phyloP scores from a whole-genome alignment of 2,797 vertebrate species.

The Sciaenops ocellatus region DNA sequence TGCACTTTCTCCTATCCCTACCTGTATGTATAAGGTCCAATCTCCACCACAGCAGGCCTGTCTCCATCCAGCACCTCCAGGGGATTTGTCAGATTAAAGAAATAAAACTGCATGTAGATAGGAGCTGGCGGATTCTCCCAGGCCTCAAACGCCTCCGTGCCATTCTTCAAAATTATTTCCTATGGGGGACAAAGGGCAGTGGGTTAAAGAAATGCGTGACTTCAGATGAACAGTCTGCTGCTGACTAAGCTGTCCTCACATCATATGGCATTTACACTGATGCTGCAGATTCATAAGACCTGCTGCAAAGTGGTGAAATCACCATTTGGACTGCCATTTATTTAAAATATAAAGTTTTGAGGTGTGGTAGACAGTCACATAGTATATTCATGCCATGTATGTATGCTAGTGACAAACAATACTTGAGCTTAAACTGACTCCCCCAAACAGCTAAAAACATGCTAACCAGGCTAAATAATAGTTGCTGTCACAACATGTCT shows the following conservation, averaged over 20 bases:
- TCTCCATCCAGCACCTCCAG: slow-evolving; percentile 90
- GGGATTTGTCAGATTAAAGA: slow-evolving; percentile 95
- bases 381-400: background rate
- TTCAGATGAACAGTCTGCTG: slow-evolving; percentile 1
- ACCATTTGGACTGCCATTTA: background rate
- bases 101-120: slow-evolving; percentile 97
- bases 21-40: slow-evolving; percentile 97
- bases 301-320: background rate
- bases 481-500: background rate
- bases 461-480: too few species aligned
- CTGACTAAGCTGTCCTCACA: slow-evolving; percentile 32
- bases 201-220: slow-evolving; percentile 43
- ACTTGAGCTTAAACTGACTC: too few species aligned
- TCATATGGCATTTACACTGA: slow-evolving; percentile 27
- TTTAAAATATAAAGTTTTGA: background rate
- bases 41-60: slow-evolving; percentile 88
- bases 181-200: slow-evolving; percentile 69
- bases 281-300: background rate
- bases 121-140: slow-evolving; percentile 93
- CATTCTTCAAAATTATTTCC: slow-evolving; percentile 91
- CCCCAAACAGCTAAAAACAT: background rate
- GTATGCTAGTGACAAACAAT: background rate
- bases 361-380: too few species aligned
- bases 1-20: slow-evolving; percentile 50
- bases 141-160: slow-evolving; percentile 88